Percentiles rank a stretch among this genome's conserved stretches.
Evolutionary conservation across 2,797 vertebrate genomes (phyloP).

Genomic region (Eutrigla gurnardus): DNA sequence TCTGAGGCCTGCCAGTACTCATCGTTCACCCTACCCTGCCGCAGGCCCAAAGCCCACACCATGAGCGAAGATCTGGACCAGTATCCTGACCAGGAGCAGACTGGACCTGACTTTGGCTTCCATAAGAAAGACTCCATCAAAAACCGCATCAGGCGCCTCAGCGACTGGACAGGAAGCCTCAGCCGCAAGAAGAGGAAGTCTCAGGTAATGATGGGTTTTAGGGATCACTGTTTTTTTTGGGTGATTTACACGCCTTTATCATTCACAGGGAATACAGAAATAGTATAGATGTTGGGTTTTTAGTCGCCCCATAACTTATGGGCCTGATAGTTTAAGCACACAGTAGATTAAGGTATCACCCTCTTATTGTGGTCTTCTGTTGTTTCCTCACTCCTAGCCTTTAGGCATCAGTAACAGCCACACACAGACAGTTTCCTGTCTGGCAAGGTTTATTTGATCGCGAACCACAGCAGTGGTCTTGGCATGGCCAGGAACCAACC

Average conservation of each 20-base stretch:
- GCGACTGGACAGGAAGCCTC: slow-evolving; percentile 96
- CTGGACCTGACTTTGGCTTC: slow-evolving; percentile 77
- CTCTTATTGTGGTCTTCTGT: background rate
- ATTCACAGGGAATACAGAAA: slow-evolving; percentile 33
- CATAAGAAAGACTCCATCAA: slow-evolving; percentile 92
- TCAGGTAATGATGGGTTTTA: slow-evolving; percentile 80
- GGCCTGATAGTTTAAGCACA: background rate
- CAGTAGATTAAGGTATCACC: background rate
- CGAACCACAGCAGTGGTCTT: slow-evolving; percentile 56
- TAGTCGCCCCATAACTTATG: background rate
- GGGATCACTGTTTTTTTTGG: background rate
- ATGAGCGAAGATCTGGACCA: slow-evolving; percentile 60
- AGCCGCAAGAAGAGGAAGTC: slow-evolving; percentile 92
- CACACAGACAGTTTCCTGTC: slow-evolving; percentile 51
- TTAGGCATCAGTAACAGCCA: slow-evolving; percentile 21
- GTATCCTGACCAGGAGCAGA: slow-evolving; percentile 52
- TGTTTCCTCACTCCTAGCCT: background rate
- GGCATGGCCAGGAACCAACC: slow-evolving; percentile 62
- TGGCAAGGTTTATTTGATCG: slow-evolving; percentile 53
- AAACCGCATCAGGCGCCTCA: slow-evolving; percentile 91
- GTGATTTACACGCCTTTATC: background rate
- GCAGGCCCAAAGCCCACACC: slow-evolving; percentile 85
- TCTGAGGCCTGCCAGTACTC: slow-evolving; percentile 84
- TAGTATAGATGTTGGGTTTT: slow-evolving; percentile 5
- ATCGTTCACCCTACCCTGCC: slow-evolving; percentile 93